These are phyloP conservation scores for Drosophila diplacantha DNA, from an alignment of 2,888 invertebrate species.

Conservation along the genomic window DNA sequence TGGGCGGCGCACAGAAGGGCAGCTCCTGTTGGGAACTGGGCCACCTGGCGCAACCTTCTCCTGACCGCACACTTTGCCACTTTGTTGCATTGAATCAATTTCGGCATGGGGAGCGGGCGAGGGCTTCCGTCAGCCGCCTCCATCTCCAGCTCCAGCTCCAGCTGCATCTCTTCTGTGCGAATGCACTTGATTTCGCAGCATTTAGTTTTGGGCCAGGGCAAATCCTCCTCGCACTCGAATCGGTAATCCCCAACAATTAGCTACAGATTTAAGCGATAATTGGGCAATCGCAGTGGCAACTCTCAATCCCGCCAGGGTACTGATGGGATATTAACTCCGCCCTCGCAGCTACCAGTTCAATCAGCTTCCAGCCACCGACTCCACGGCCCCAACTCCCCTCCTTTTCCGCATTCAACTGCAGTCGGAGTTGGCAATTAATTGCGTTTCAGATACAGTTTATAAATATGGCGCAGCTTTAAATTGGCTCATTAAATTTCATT, in stretches of 20 bases:
- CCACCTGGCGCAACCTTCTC: constrained; percentile 54
- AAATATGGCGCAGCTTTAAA: constrained; percentile 65
- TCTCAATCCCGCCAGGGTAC: neutral
- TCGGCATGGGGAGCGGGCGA: neutral
- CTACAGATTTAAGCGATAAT: constrained; percentile 38
- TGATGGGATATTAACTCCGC: neutral
- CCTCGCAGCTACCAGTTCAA: neutral
- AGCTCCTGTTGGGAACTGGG: constrained; percentile 52
- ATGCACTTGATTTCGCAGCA: constrained; percentile 29
- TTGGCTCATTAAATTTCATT: constrained; percentile 70
- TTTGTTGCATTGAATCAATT: constrained; percentile 46
- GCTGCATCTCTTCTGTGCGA: constrained; percentile 19
- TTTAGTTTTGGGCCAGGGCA: constrained; percentile 26
- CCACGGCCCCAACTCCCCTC: neutral
- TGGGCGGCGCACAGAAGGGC: neutral
- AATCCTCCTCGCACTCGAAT: constrained; percentile 11
- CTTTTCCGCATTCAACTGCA: constrained; percentile 26
- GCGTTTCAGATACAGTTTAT: constrained; percentile 65
- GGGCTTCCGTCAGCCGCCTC: constrained; percentile 13
- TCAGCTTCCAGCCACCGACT: neutral
- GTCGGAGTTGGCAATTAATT: constrained; percentile 54
- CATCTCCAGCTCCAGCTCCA: neutral
- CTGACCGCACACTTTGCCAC: constrained; percentile 46
- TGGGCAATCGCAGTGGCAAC: constrained; percentile 30
- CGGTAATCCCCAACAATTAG: constrained; percentile 37